Conservation (phyloP, 2,797 vertebrate species). For the Gymnothorax javanicus region DNA sequence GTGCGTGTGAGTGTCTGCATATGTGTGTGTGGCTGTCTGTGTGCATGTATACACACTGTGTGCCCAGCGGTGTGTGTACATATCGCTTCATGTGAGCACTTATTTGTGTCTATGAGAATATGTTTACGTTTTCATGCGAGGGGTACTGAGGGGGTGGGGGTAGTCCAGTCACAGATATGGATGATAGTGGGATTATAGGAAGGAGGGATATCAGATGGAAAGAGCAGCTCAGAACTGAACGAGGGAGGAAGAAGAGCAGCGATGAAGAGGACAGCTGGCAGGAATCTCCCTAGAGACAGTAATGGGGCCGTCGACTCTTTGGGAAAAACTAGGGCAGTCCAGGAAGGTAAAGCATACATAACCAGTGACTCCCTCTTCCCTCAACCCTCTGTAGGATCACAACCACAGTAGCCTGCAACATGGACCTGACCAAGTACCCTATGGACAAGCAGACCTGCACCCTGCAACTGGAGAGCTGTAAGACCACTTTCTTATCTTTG, state of each 20-base stretch:
- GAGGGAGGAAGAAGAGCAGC: background rate
- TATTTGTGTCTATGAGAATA: background rate
- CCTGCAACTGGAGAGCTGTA: constrained; percentile 92
- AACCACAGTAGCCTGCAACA: constrained; percentile 89
- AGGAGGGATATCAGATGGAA: background rate
- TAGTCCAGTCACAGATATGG: background rate
- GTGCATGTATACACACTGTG: constrained; percentile 5
- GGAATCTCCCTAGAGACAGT: background rate
- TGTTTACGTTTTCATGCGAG: background rate
- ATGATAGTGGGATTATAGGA: background rate
- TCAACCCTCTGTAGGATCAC: constrained; percentile 75
- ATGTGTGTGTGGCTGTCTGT: background rate
- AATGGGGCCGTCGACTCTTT: background rate
- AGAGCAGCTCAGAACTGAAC: background rate
- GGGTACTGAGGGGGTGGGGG: background rate
- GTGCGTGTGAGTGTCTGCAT: background rate
- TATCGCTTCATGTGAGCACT: constrained; percentile 21
- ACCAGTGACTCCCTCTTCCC: constrained; percentile 24
- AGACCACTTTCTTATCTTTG: constrained; percentile 51
- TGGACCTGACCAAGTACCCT: constrained; percentile 92
- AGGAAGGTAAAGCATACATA: background rate
- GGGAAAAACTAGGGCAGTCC: constrained; percentile 9
- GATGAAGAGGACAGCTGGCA: constrained; percentile 12
- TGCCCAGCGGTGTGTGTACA: constrained; percentile 26
- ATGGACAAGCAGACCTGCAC: constrained; percentile 93